Base-by-base conservation (phyloP, 2,113 vertebrate species). In the Guaruba guarouba region DNA sequence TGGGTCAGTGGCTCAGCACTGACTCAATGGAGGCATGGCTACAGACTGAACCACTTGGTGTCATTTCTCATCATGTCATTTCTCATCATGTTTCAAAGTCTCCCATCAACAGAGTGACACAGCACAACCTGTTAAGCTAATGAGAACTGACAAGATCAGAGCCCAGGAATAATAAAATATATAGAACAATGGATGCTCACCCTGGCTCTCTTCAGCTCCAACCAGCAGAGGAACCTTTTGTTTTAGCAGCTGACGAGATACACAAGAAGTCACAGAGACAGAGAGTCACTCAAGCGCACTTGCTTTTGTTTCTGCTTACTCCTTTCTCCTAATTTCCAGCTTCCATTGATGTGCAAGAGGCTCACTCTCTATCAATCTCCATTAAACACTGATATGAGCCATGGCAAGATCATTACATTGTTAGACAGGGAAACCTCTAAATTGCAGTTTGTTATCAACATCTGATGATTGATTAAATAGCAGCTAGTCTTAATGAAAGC, bases 171-270 rank as follows among this genome's bases (percentile, higher is more conserved):
- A 91, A 92, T 92, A 93, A 95, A 94, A 59, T 41, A 14, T 11
- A 68, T 29, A 37, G 82, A 90, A 94, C 76, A 55, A 91, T 29
- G 94, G 92, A 82, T 23, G 29, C 80, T 97, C 69, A 94, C 46
- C 76, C 92, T 90, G 86, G 76, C 90, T 95, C 96, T 91, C 66
- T 54, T 95, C 64, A 93, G 92, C 97, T 82, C 82, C 85, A 92
- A 68, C 44, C 86, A 96, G 96, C 89, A 87, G 92, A 97, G 93
- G 93, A 97, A 95, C 93, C 86, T 97, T 97, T 97, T 95, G 94
- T 96, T 96, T 95, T 73, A 95, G 88, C 87, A 95, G 83, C 80
- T 90, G 93, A 97, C 62, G 67, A 86, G 89, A 96, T 54, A 52
- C 25, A 75, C 77, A 70, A 95, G 94, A 96, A 95, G 93, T 76